Conservation (phyloP, 2,797 vertebrate genomes). For the Sebastes miniatus region DNA sequence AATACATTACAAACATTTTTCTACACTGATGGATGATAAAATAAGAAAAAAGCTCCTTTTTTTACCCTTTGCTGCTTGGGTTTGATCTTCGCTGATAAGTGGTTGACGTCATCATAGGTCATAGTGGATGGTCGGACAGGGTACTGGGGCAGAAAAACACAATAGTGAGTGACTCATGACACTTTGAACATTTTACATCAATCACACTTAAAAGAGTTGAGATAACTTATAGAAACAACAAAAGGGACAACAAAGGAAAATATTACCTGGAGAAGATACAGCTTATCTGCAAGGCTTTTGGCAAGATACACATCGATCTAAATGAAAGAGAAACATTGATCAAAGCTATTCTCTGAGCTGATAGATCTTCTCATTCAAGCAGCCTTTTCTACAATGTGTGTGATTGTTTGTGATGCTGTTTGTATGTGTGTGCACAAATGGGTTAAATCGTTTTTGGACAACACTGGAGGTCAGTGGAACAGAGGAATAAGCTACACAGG, state of each 20-base stretch:
- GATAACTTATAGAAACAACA: background rate
- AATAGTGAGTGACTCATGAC: background rate
- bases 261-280: constrained; percentile 97
- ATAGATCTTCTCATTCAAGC: background rate
- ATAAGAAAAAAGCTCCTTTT: background rate
- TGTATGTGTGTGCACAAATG: background rate
- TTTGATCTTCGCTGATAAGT: constrained; percentile 94
- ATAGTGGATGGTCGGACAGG: constrained; percentile 93
- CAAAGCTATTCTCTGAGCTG: background rate
- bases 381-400: background rate
- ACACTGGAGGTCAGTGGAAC: too few relatives aligned
- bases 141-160: constrained; percentile 81
- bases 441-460: background rate
- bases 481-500: background rate
- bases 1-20: background rate
- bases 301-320: constrained; percentile 97
- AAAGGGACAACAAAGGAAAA: background rate
- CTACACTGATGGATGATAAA: background rate
- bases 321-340: constrained; percentile 11
- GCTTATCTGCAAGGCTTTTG: constrained; percentile 95
- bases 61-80: constrained; percentile 96
- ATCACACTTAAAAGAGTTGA: background rate
- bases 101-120: constrained; percentile 92
- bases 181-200: background rate
- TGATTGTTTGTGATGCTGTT: background rate